Conservation (phyloP, 2,113 vertebrate species). For the Podocnemis expansa region DNA sequence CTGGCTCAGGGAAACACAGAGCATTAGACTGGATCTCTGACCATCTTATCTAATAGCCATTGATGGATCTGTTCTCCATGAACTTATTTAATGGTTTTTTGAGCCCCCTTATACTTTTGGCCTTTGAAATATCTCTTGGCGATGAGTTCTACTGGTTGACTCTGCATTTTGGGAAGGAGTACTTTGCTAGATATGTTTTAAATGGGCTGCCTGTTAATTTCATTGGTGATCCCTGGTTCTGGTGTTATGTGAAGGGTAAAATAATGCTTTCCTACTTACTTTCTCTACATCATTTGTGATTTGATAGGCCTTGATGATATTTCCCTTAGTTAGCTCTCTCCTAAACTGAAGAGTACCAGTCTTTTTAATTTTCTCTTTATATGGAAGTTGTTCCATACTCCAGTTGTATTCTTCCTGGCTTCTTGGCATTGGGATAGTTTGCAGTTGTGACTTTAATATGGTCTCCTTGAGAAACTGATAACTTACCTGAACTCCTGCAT, state of each 20-base stretch:
- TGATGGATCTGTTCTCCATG: too few species aligned
- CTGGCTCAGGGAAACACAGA: too few species aligned
- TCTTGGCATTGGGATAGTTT: not conserved
- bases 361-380: not conserved
- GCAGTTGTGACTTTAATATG: not conserved
- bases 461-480: not conserved
- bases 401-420: not conserved
- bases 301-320: not conserved
- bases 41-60: too few species aligned
- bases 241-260: not conserved
- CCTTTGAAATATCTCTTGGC: not conserved
- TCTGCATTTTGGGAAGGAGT: not conserved
- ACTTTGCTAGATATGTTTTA: not conserved
- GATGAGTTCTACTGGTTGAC: not conserved
- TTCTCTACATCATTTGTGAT: not conserved
- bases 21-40: too few species aligned
- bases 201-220: not conserved
- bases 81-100: too few species aligned
- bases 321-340: not conserved
- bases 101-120: not conserved
- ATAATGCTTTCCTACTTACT: not conserved
- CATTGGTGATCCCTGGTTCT: not conserved
- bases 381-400: not conserved
- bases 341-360: not conserved
- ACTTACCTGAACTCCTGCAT: not conserved